phyloP scores from a whole-genome alignment of 2,113 vertebrate genomes.

The Beaufortia kweichowensis region DNA sequence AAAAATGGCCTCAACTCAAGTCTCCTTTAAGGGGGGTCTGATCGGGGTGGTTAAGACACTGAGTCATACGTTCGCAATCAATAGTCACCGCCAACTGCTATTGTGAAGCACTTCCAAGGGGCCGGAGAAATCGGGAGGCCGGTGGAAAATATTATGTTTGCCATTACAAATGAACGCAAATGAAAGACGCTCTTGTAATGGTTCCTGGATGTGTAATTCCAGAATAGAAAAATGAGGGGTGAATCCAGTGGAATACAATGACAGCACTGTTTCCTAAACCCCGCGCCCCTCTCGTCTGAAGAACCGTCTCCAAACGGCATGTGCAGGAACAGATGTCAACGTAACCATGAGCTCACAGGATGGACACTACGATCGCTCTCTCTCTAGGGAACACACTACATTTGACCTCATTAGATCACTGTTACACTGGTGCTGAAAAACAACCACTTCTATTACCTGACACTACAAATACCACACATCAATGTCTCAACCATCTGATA shows the following conservation, averaged over 20 bases:
- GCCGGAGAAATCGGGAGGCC: conserved; percentile 33
- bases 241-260: conserved; percentile 62
- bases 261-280: conserved; percentile 68
- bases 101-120: background rate
- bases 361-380: conserved; percentile 9
- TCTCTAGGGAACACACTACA: conserved; percentile 3
- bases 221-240: conserved; percentile 53
- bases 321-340: conserved; percentile 44
- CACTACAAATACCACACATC: no score
- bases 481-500: no score
- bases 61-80: conserved; percentile 39
- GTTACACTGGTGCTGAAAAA: background rate
- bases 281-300: conserved; percentile 30
- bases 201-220: conserved; percentile 65
- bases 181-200: conserved; percentile 61
- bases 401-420: background rate
- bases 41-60: background rate
- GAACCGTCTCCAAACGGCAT: background rate
- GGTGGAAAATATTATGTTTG: conserved; percentile 68
- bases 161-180: conserved; percentile 38
- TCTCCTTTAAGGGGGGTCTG: background rate
- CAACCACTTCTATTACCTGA: no score
- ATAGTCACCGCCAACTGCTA: background rate
- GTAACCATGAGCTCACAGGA: conserved; percentile 26
- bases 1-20: background rate